Conservation (phyloP, 2,888 invertebrate genomes). For the Branchipolynoe longqiensis region DNA sequence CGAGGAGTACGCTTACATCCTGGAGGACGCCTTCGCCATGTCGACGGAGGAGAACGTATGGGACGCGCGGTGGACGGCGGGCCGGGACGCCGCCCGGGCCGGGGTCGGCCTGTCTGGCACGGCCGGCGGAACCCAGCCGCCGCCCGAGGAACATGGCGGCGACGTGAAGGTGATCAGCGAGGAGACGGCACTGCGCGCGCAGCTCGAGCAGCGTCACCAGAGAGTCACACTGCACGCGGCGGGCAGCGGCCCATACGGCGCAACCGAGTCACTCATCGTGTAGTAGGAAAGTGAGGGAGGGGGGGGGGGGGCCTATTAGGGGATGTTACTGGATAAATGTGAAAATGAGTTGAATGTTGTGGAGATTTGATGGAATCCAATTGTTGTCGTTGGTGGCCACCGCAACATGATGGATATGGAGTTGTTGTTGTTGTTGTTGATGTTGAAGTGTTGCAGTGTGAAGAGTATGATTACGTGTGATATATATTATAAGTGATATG, state of each 20-base stretch:
- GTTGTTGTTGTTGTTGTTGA: too few relatives aligned
- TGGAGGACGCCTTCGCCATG: conserved; percentile 45
- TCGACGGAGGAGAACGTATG: conserved; percentile 39
- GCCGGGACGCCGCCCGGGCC: neutral
- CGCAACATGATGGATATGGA: too few relatives aligned
- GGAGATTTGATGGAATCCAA: too few relatives aligned
- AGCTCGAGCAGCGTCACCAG: neutral
- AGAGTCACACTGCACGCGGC: conserved; percentile 18
- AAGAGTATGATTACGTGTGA: too few relatives aligned
- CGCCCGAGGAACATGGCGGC: neutral
- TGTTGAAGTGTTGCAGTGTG: too few relatives aligned
- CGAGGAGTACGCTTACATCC: conserved; percentile 34
- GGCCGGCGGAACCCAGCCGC: neutral
- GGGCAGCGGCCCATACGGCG: neutral
- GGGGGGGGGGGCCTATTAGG: too few relatives aligned
- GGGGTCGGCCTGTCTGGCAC: neutral
- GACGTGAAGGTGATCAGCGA: neutral
- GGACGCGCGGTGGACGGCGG: conserved; percentile 25
- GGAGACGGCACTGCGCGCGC: neutral
- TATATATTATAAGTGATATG: too few relatives aligned
- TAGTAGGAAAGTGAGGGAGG: too few relatives aligned
- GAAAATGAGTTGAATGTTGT: too few relatives aligned
- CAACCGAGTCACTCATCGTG: neutral
- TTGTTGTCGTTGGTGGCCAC: too few relatives aligned
- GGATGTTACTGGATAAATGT: too few relatives aligned